Evolutionary conservation across 1,140 invertebrate species (phyloP), one percentile per base, ranked within the genome.

Genomic region (Drosophila murphyi): DNA sequence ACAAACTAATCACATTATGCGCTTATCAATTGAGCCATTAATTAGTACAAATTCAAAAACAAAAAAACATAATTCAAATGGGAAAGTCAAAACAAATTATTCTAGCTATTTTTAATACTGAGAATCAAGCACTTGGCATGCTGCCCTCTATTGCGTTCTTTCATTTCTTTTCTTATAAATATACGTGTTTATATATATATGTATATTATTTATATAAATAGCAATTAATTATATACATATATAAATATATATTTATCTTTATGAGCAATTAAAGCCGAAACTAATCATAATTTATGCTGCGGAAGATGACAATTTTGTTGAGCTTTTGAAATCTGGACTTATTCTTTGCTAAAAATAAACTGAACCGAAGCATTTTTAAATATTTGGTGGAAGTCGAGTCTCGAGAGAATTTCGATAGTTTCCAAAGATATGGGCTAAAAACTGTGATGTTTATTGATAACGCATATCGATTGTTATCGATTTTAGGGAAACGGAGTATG

Each of bases 21-120:
- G 35, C 62, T 72, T 72, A 72, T 72, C 70, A 67, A 52, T 80
- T 20, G n/a, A 32, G 69, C 35, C 72, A 76, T 73, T 76, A 64
- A 68, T 71, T 85, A 70, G 48, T 48, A 65, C 12, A 20, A 54
- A 67, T 32, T 12, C 31, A 45, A 20, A 20, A 20, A 20, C 20
- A 20, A 2, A 20, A 20, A 20, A 20, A 20, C 5, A 37, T 7
- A 39, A 45, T 59, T 5, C 4, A 54, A 48, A 20, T 20, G 35
- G 34, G 39, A 48, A 61, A 61, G 69, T 72, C 70, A 67, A 62
- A 61, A 62, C 71, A 77, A 69, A 75, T 52, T 10, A 61, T 73
- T 60, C 35, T 31, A 51, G 37, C 39, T 68, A 73, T 69, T 73
- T 77, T 57, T 57, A 61, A 48, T 55, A 65, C 48, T 32, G 35